Evolutionary conservation across 2,113 vertebrate species (phyloP), one percentile per base, ranked within the genome.

Genomic region (Phoenicopterus ruber): DNA sequence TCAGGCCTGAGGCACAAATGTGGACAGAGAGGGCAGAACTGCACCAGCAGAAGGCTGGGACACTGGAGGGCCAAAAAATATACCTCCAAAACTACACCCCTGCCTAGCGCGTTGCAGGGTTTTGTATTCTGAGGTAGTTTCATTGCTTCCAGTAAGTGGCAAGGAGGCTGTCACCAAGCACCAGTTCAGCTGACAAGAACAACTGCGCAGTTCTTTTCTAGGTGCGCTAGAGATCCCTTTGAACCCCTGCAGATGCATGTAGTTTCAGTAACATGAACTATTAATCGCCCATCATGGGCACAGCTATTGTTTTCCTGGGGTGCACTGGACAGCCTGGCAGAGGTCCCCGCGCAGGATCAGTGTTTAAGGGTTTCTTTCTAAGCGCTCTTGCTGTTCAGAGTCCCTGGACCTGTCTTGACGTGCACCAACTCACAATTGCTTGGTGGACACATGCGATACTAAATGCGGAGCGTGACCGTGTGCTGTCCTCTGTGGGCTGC

Each of bases 401-500:
- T 34, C 59, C 14, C 25, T n/a, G 49, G 47, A 24, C 26, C 22
- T 42, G 26, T 66, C 80, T 16, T 69, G 31, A 28, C 0, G 0
- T 44, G 54, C 32, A 24, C 17, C 9, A 31, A 4, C 50, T 73
- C 50, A 10, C 17, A 8, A 3, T n/a, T 59, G 59, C 46, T 58
- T 32, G 31, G 28, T 26, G 44, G 36, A 49, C 11, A 10, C 3
- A 1, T 22, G 10, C 0, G 3, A 13, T 46, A 17, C 11, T 20
- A 38, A 49, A 38, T 16, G 46, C 46, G 50, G 70, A 19, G 28
- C 1, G 1, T 55, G 65, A 69, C 46, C 28, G 52, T 24, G 29
- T 17, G 22, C 62, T 57, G 16, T 40, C 67, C 65, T 50, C 32
- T 52, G 46, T 10, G 44, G 42, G 40, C 52, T 81, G 59, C 14